Conservation (phyloP, 2,113 vertebrate species). For the Brevimyrus niger region DNA sequence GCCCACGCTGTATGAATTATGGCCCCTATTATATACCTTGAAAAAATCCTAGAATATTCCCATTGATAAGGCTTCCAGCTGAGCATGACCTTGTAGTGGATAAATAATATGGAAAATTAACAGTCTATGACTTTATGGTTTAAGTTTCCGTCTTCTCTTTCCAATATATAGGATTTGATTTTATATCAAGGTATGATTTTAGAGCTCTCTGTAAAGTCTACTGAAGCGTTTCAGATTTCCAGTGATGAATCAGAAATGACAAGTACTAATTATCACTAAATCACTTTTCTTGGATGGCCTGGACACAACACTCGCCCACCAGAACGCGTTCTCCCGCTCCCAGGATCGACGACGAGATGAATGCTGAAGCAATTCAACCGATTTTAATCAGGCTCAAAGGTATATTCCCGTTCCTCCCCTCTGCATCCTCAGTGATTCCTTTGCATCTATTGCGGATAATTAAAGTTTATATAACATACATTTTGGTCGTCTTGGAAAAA, state of each 20-base stretch:
- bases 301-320: not conserved
- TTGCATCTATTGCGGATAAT: constrained; percentile 16
- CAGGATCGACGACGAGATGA: not conserved
- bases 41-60: not conserved
- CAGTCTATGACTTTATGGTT: not conserved
- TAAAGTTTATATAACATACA: constrained; percentile 23
- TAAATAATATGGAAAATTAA: not conserved
- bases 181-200: not conserved
- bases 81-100: not conserved
- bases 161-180: not conserved
- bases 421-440: not conserved
- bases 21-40: not conserved
- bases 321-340: not conserved
- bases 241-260: constrained; percentile 4
- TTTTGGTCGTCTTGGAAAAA: constrained; percentile 1
- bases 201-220: not conserved
- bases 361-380: not conserved
- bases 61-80: not conserved
- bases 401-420: not conserved
- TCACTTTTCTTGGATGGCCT: not conserved
- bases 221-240: not conserved
- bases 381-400: constrained; percentile 13
- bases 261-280: not conserved
- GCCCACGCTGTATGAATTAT: not conserved
- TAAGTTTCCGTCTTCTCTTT: not conserved